A percentile compares a stretch with the other conserved stretches of the same genome.
Conservation (phyloP, 2,113 vertebrate genomes). For the Ammospiza caudacuta region DNA sequence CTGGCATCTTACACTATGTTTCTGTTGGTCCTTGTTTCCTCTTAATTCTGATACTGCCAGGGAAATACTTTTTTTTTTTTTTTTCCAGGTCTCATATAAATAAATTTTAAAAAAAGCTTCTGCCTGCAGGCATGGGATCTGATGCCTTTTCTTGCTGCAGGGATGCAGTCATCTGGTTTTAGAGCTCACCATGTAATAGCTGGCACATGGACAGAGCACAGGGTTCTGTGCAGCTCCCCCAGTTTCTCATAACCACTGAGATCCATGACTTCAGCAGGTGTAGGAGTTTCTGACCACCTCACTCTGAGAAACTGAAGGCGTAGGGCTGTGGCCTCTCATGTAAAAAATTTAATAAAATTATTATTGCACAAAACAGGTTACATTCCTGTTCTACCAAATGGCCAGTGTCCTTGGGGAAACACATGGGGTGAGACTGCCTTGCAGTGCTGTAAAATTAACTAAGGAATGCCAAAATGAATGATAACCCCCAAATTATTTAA, state of each 20-base stretch:
- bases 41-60: conserved; percentile 12
- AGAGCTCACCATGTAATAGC: conserved; percentile 11
- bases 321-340: neutral
- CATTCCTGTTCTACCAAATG: neutral
- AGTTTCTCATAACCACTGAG: neutral
- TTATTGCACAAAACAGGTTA: neutral
- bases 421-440: neutral
- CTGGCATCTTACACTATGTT: neutral
- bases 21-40: conserved; percentile 30
- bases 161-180: conserved; percentile 27
- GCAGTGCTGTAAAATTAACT: neutral
- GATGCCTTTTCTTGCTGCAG: neutral
- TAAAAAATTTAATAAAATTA: neutral
- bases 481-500: neutral
- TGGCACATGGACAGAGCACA: neutral
- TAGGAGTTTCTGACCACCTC: neutral
- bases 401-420: neutral
- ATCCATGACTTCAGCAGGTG: conserved; percentile 25
- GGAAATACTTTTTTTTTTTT: neutral
- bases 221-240: neutral
- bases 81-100: neutral
- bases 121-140: conserved; percentile 29
- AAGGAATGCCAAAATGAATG: neutral
- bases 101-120: neutral
- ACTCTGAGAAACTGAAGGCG: neutral